Evolutionary conservation across 2,888 invertebrate species (phyloP), one percentile per base, ranked within the genome.

Genomic region (Dorcus parallelipipedus): DNA sequence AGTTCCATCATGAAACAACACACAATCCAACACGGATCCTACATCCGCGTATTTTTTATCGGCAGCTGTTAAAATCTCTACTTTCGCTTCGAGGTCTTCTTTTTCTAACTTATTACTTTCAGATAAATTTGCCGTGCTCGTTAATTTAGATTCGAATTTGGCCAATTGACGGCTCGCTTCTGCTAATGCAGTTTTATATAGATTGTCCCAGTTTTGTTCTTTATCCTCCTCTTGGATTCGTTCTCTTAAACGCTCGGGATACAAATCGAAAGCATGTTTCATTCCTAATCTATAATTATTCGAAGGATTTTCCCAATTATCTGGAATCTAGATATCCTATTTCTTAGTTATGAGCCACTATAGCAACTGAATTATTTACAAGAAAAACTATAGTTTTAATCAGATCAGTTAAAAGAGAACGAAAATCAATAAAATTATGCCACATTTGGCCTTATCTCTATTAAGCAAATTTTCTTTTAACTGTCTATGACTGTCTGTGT

Each of bases 21-120:
- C 84, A 80, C 96, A 95, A 78, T 99, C 99, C 75, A 91, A 95
- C 4, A 92, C 87, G 2, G 94, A 94, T 14, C 97, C 97, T 7
- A 87, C 78, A 73, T 97, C 96, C 55, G 79, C 81, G 76, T 88
- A 95, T 73, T 95, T 93, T 76, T 97, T 97, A 64, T 98, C 97
- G 49, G 89, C 82, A 60, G 80, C 83, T 67, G 86, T 90, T 58
- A 98, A 81, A 59, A 91, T 83, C 69, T 98, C 97, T 52, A 96
- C 81, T 69, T 89, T 86, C 9, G 90, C 87, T 70, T 97, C 95
- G 10, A 94, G 78, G 73, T 99, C 94, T 73, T 98, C 98, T 73
- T 93, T 93, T 48, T 84, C 80, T 26, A 91, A 79, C 77, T 94
- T 95, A 59, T 96, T 93, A 54, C 85, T 84, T 60, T 83, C 80